Evolutionary conservation across 2,113 vertebrate species (phyloP).

Genomic region (Gallinago undulata): DNA sequence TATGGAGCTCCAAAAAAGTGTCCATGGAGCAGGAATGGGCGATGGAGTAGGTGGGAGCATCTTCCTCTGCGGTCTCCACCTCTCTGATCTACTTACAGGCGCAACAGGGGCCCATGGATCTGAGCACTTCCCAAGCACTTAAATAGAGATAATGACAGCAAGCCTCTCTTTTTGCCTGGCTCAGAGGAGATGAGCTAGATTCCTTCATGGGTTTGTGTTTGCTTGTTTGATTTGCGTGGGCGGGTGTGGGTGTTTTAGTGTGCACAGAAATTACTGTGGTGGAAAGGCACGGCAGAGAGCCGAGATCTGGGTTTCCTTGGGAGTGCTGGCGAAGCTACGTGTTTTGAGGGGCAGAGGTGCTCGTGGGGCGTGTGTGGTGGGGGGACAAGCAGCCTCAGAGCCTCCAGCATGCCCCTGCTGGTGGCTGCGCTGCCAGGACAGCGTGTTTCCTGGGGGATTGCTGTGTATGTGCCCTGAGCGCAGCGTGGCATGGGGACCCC

Average conservation of each 20-base stretch:
- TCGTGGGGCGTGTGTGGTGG: rapidly evolving
- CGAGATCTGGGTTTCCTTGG: rapidly evolving
- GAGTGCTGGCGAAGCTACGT: rapidly evolving
- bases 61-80: not conserved
- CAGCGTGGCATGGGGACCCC: rapidly evolving
- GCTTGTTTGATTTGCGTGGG: not conserved
- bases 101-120: not conserved
- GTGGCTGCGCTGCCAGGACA: rapidly evolving
- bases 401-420: rapidly evolving
- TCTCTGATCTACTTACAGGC: not conserved
- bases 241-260: not conserved
- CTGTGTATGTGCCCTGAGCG: not conserved
- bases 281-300: not conserved
- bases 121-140: not conserved
- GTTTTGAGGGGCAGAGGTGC: not conserved
- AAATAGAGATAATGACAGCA: not conserved
- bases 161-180: not conserved
- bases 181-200: not conserved
- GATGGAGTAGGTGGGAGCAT: not conserved
- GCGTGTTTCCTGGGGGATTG: rapidly evolving
- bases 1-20: not conserved
- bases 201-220: not conserved
- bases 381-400: not conserved
- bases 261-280: not conserved
- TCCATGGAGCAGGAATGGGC: not conserved